Evolutionary conservation across 2,888 invertebrate species (phyloP).

Genomic region (Coleophora deauratella): DNA sequence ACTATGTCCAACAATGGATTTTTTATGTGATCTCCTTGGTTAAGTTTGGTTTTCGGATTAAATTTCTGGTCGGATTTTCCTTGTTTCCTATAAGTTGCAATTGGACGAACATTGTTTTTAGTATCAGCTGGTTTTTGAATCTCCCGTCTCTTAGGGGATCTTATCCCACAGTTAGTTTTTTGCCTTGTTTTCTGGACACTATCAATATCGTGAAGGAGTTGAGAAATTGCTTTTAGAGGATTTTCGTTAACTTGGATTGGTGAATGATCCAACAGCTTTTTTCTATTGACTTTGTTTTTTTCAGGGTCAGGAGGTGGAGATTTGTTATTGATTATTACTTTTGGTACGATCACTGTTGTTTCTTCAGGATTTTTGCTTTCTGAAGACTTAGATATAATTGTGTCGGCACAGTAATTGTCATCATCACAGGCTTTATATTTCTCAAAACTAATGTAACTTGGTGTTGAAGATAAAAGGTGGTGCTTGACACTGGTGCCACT

Average conservation of each 20-base stretch:
- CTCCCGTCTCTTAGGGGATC: conserved; percentile 6
- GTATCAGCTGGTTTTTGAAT: no score
- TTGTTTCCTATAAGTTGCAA: no score
- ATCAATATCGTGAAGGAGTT: conserved; percentile 53
- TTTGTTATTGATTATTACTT: conserved; percentile 50
- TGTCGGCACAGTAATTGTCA: no score
- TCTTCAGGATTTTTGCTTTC: conserved; percentile 16
- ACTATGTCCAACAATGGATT: conserved; percentile 31
- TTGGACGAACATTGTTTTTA: no score
- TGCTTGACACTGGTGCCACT: conserved; percentile 53
- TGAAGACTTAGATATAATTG: no score
- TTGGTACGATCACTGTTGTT: conserved; percentile 31
- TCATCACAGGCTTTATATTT: conserved; percentile 19
- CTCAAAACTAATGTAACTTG: conserved; percentile 38
- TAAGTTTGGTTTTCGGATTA: conserved; percentile 1
- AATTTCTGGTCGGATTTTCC: no score
- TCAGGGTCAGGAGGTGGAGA: conserved; percentile 25
- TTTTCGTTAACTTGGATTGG: conserved; percentile 34
- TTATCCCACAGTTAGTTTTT: conserved; percentile 28
- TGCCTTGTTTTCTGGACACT: conserved; percentile 44
- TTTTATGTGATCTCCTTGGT: conserved; percentile 10
- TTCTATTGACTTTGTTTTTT: conserved; percentile 30
- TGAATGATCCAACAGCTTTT: conserved; percentile 14
- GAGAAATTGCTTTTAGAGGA: conserved; percentile 57
- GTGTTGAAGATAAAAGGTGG: conserved; percentile 34